phyloP scores from a whole-genome alignment of 2,797 vertebrate genomes.

The Gambusia yucatana region DNA sequence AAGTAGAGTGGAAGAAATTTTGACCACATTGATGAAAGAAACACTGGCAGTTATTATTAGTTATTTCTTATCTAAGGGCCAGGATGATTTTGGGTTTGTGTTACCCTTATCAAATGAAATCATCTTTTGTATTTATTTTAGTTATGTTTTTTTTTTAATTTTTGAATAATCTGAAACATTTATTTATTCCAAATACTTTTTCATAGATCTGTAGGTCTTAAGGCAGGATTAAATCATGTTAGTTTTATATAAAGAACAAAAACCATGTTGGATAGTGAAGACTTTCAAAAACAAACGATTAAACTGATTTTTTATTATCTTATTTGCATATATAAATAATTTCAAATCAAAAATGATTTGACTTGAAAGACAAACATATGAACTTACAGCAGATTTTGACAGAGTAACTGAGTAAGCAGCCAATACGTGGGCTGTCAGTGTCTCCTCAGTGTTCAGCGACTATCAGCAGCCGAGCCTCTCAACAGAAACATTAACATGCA shows the following conservation, averaged over 20 bases:
- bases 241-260: not conserved
- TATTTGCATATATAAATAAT: not conserved
- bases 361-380: not conserved
- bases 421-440: not conserved
- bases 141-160: not conserved
- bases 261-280: not conserved
- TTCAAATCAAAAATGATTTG: not conserved
- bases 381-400: not conserved
- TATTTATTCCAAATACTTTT: not conserved
- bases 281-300: not conserved
- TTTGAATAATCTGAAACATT: not conserved
- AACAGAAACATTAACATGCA: slow-evolving; percentile 58
- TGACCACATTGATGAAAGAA: not conserved
- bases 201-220: not conserved
- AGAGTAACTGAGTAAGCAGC: not conserved
- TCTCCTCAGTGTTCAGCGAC: slow-evolving; percentile 31
- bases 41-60: not conserved
- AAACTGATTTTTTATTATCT: not conserved
- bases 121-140: not conserved
- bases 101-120: not conserved
- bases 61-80: not conserved
- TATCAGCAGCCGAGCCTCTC: slow-evolving; percentile 42
- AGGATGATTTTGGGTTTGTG: not conserved
- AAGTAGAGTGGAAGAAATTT: not conserved
- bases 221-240: not conserved